Base-by-base conservation (phyloP, 1,140 invertebrate species). In the Drosophila ambigua region DNA sequence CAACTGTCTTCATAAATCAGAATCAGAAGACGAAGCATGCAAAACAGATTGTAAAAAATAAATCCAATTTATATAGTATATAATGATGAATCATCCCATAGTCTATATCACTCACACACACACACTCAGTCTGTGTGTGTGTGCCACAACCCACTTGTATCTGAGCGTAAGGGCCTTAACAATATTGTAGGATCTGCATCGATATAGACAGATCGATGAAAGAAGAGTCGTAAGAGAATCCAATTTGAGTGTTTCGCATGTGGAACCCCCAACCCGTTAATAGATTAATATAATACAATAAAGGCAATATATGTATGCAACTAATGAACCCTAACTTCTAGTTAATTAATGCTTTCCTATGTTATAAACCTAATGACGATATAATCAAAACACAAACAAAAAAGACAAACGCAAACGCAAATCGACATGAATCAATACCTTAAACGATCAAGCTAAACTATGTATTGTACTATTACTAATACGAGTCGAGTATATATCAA, bases 291-390 rank as follows among this genome's bases (percentile, higher is more conserved):
- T 72, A 55, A 66, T 68, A 68, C 24, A 35, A 61, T 76, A 74
- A 74, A 74, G 71, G 72, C 72, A 76, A 76, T 76, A 75, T 74
- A 62, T 74, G 72, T 76, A 76, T 67, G 72, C 72, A 76, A 75
- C 72, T 67, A 75, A 76, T 76, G 60, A 75, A 52, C 61, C 44
- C 71, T 74, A 74, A 80, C 79, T 65, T 71, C 54, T 85, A 87
- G 82, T 83, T 75, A 88, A 88, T 78, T 85, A 84, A 79, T 69
- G 83, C 83, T 87, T 89, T 88, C 82, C 79, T 87, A 83, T 88
- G 79, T 88, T 87, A 65, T 65, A 69, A 72, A 85, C 57, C 57
- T 74, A 82, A 85, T 76, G 82, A 83, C 83, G 82, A 88, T 83
- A 87, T 87, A 87, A 87, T 87, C 82, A 87, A 87, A 87, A 87